Percentiles rank a stretch among this genome's conserved stretches.
Conservation (phyloP, 53 echinoderm and acorn worm genomes). For the Astropecten irregularis region DNA sequence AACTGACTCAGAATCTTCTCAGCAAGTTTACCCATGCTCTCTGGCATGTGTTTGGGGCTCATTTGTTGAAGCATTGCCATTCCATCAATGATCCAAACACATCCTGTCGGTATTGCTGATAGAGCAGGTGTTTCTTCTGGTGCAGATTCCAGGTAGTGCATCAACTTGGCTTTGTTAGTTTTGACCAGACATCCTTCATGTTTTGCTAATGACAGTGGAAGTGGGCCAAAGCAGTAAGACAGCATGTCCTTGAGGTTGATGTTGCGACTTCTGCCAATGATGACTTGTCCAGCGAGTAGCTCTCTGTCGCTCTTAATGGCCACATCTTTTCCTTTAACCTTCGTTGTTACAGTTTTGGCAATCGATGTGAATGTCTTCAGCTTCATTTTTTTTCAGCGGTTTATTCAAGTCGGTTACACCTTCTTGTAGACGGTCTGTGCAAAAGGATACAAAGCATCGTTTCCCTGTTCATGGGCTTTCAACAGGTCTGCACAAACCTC, state of each 20-base stretch:
- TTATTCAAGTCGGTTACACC: not conserved
- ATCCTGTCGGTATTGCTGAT: not conserved
- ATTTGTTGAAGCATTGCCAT: slow-evolving; percentile 54
- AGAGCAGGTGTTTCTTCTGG: not conserved
- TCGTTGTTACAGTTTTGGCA: slow-evolving; percentile 10
- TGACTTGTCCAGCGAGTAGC: slow-evolving; percentile 53
- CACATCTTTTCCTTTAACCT: slow-evolving; percentile 52
- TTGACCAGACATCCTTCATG: slow-evolving; percentile 55
- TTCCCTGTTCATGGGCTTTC: slow-evolving; percentile 49
- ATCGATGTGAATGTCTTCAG: slow-evolving; percentile 49
- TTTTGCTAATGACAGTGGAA: slow-evolving; percentile 51
- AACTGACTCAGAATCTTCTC: slow-evolving; percentile 21
- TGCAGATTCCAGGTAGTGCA: slow-evolving; percentile 29
- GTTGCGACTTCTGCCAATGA: slow-evolving; percentile 60
- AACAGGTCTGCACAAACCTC: slow-evolving; percentile 41
- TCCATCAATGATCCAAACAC: slow-evolving; percentile 59
- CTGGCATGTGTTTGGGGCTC: slow-evolving; percentile 39
- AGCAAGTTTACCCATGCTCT: slow-evolving; percentile 44
- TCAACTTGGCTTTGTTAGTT: slow-evolving; percentile 67
- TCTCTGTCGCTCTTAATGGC: slow-evolving; percentile 31
- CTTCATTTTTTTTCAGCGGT: slow-evolving; percentile 53
- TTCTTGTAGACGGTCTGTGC: slow-evolving; percentile 21
- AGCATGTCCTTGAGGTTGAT: slow-evolving; percentile 53
- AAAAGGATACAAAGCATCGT: slow-evolving; percentile 14
- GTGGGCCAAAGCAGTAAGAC: slow-evolving; percentile 30